These are phyloP conservation scores for Mizuhopecten yessoensis DNA, from an alignment of 1,140 invertebrate genomes.

Conservation along the genomic window DNA sequence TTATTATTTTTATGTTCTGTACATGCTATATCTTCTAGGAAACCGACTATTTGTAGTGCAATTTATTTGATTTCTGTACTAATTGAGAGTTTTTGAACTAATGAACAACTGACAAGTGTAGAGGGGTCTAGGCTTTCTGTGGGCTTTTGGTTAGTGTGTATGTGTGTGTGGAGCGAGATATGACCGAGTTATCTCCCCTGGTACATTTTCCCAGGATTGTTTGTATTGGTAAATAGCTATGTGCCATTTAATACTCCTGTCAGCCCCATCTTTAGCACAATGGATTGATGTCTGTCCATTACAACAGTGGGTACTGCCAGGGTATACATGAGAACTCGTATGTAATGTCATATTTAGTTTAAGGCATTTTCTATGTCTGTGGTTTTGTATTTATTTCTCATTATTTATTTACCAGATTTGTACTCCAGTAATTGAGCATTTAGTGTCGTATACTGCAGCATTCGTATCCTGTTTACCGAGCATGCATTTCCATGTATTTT, in stretches of 20 bases:
- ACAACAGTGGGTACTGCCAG: not conserved
- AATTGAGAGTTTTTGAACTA: not conserved
- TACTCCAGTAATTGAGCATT: not conserved
- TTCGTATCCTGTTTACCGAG: not conserved
- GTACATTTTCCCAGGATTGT: not conserved
- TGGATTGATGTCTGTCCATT: not conserved
- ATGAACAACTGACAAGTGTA: not conserved
- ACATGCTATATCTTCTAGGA: not conserved
- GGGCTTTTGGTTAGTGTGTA: not conserved
- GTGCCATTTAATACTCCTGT: not conserved
- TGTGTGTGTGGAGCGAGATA: not conserved
- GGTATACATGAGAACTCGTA: not conserved
- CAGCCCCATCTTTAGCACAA: not conserved
- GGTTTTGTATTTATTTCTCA: not conserved
- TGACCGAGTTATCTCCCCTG: not conserved
- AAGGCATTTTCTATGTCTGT: not conserved
- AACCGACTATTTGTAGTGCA: conserved; percentile 12
- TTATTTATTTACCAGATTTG: no score
- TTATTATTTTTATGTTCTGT: not conserved
- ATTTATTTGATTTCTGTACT: not conserved
- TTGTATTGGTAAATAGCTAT: not conserved
- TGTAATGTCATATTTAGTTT: no score
- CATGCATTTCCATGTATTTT: not conserved
- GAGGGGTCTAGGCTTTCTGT: not conserved
- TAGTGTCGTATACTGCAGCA: conserved; percentile 25